Evolutionary conservation across 1,140 invertebrate species (phyloP), one percentile per base, ranked within the genome.

Genomic region (Chelonus insularis): DNA sequence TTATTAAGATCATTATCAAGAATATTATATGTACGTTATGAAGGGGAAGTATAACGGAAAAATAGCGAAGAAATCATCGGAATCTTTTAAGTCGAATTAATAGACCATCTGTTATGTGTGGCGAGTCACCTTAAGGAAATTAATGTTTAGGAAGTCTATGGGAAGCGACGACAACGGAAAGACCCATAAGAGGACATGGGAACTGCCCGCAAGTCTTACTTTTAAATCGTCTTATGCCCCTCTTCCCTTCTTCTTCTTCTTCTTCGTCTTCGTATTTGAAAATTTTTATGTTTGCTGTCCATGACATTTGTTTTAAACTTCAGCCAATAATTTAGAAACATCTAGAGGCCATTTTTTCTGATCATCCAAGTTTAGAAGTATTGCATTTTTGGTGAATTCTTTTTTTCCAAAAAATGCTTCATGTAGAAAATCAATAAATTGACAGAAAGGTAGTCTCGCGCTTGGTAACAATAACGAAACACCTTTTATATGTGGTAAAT

Each of bases 111-210:
- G 79, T 61, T 66, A 41, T n/a, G n/a, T n/a, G n/a, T n/a, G n/a
- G n/a, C 25, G 7, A 7, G 14, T 14, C 12, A 12, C 29, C 52
- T 78, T 71, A 72, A 79, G 79, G 79, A 81, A 81, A 77, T 81
- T 71, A 76, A 76, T 80, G 77, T 79, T 81, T 80, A 80, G 78
- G 77, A 80, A 78, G 77, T 78, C 73, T 78, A 80, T 81, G 79
- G 78, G 79, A 81, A 81, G 72, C 76, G 68, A 70, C 73, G 77
- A 78, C 77, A 80, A 80, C 79, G 78, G 78, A 81, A 81, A 80
- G 77, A 73, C 78, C 69, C 79, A 80, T 75, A 64, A 72, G 69
- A 71, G 64, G 58, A 75, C 74, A 80, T 81, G 79, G 79, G 79
- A 81, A 81, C 72, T 39, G 39, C 34, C 7, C 34, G 11, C 23